phyloP scores from a whole-genome alignment of 2,113 vertebrate species.

The Myanophis thanlyinensis region DNA sequence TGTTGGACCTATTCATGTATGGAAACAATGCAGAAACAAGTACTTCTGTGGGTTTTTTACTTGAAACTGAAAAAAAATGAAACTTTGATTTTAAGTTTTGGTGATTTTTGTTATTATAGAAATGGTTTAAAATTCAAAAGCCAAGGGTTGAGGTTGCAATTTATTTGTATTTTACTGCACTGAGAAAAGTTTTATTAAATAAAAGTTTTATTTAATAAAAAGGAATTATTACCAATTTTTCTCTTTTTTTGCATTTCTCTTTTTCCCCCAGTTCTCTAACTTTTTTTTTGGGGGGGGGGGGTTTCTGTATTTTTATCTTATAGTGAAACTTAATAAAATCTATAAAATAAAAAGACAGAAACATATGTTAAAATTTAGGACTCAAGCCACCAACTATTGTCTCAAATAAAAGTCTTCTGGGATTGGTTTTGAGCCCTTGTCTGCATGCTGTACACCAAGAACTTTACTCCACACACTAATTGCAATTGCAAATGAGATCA shows the following conservation, averaged over 20 bases:
- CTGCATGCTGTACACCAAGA: neutral
- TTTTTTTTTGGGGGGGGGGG: too few species aligned
- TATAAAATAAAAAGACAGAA: neutral
- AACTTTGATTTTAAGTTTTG: neutral
- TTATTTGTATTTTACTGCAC: neutral
- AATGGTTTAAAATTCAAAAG: neutral
- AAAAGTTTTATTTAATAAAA: too few species aligned
- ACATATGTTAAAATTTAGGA: neutral
- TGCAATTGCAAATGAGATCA: neutral
- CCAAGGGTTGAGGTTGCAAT: neutral
- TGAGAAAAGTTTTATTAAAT: too few species aligned
- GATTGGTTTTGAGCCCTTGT: neutral
- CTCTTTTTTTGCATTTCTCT: neutral
- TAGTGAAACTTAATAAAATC: neutral
- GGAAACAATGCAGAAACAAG: neutral
- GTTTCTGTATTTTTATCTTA: neutral
- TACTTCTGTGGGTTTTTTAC: neutral
- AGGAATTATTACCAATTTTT: neutral
- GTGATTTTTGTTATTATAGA: neutral
- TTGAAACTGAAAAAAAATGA: neutral
- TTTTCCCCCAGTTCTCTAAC: neutral
- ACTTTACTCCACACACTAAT: neutral
- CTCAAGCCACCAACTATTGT: neutral
- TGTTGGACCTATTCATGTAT: neutral
- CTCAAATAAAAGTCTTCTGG: neutral